Evolutionary conservation across 2,888 invertebrate genomes (phyloP).

Genomic region (Scaptomyza tumidula): DNA sequence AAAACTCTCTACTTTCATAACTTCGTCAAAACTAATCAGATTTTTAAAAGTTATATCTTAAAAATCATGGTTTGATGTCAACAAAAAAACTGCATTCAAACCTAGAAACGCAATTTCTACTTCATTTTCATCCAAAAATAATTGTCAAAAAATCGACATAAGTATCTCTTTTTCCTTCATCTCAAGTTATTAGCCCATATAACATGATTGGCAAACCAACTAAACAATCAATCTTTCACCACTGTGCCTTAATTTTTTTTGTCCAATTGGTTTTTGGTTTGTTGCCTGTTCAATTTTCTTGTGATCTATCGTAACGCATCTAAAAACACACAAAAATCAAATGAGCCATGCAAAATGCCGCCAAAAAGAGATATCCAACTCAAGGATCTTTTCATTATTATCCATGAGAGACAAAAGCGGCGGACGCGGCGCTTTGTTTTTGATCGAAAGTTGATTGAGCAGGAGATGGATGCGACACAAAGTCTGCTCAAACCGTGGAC

Average conservation of each 20-base stretch:
- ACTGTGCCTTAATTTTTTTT: slow-evolving; percentile 49
- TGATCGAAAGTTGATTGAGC: slow-evolving; percentile 79
- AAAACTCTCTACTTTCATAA: no score
- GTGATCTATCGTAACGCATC: slow-evolving; percentile 71
- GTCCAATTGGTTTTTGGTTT: not conserved
- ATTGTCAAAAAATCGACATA: no score
- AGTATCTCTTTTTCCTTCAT: no score
- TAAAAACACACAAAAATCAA: slow-evolving; percentile 66
- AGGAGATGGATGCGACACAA: slow-evolving; percentile 68
- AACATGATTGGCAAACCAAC: not conserved
- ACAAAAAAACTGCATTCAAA: no score
- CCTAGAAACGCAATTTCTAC: no score
- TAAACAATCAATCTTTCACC: slow-evolving; percentile 18
- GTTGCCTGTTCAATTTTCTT: slow-evolving; percentile 30
- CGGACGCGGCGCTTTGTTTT: slow-evolving; percentile 61
- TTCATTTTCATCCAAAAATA: no score
- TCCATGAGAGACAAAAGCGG: slow-evolving; percentile 53
- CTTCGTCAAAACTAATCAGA: no score
- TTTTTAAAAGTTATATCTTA: no score
- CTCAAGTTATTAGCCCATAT: no score
- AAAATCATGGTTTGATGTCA: no score
- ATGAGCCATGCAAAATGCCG: slow-evolving; percentile 76
- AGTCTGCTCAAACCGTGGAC: slow-evolving; percentile 63
- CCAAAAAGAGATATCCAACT: slow-evolving; percentile 66
- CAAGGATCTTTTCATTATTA: slow-evolving; percentile 39